Evolutionary conservation across 2,797 vertebrate genomes (phyloP).

Genomic region (Fringilla coelebs): DNA sequence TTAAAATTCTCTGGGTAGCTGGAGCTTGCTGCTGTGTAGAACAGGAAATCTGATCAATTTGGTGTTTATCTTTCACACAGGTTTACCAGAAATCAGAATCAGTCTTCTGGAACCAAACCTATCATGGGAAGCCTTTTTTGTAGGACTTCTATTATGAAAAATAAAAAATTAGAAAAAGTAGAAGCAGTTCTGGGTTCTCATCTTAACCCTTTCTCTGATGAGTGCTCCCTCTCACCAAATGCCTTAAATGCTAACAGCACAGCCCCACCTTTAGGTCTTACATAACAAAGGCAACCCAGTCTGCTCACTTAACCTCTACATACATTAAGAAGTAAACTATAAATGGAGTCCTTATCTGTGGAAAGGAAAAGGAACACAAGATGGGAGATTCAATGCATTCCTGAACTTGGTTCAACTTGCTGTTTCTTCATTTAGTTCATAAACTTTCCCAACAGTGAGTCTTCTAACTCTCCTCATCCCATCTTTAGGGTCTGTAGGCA

Average conservation of each 20-base stretch:
- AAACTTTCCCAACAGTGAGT: not conserved
- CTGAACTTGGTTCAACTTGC: not conserved
- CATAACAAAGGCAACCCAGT: not conserved
- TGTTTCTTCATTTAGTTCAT: not conserved
- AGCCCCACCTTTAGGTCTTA: not conserved
- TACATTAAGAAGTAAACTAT: not conserved
- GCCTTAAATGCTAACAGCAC: not conserved
- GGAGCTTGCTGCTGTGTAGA: not conserved
- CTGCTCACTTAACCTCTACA: not conserved
- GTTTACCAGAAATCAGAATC: not conserved
- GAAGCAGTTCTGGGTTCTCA: not conserved
- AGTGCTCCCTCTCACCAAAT: not conserved
- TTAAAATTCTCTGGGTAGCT: not conserved
- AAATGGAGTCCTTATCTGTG: not conserved
- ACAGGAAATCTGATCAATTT: not conserved
- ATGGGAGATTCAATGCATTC: not conserved
- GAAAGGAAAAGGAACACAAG: not conserved
- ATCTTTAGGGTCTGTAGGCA: not conserved
- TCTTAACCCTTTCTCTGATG: not conserved
- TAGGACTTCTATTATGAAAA: not conserved
- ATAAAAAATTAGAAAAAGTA: not conserved
- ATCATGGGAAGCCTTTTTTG: not conserved
- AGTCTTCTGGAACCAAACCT: not conserved
- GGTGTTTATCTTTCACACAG: not conserved
- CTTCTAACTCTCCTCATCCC: not conserved